Evolutionary conservation across 2,113 vertebrate genomes (phyloP), one percentile per base, ranked within the genome.

Genomic region (Hymenochirus boettgeri): DNA sequence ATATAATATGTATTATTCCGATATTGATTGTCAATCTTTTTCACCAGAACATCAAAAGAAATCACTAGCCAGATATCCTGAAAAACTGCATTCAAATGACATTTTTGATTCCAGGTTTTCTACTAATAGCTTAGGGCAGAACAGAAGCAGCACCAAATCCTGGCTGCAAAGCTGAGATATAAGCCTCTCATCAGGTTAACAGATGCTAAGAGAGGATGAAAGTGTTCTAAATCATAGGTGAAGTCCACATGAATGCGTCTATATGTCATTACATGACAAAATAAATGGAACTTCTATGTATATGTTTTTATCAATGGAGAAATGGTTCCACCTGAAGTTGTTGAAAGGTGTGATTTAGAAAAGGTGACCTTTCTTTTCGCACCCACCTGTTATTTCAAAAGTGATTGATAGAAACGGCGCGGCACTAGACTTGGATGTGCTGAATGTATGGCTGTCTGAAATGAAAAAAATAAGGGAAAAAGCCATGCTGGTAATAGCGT

Each of bases 311-410:
- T 33, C 7, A 35, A n/a, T n/a, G n/a, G n/a, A 31, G 10, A 31
- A 42, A 42, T 15, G 4, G 17, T n/a, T 42, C 1, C 17, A 13
- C 3, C 6, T n/a, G 39, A 22, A 48, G 13, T 12, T 9, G 7
- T 21, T 48, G 18, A 48, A 47, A 48, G 18, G 11, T 21, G 2
- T 2, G 7, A 48, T 48, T 48, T 21, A 11, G 13, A 2, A 8
- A 1, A 11, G 46, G 19, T 35, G 10, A 8, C 15, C 9, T 7
- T 48, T 22, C 9, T 48, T 39, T 6, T 24, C 22, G 57, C 13
- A 86, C 80, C 77, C 88, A 94, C 88, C 88, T 92, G 89, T 89
- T 78, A 92, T 91, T 87, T 95, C 89, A 87, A 90, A 93, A 83
- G 82, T 88, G 89, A 92, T 86, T 54, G 89, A 93, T 72, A 95